Evolutionary conservation across 2,888 invertebrate species (phyloP), one percentile per base, ranked within the genome.

Genomic region (Drosophila mayaguana): DNA sequence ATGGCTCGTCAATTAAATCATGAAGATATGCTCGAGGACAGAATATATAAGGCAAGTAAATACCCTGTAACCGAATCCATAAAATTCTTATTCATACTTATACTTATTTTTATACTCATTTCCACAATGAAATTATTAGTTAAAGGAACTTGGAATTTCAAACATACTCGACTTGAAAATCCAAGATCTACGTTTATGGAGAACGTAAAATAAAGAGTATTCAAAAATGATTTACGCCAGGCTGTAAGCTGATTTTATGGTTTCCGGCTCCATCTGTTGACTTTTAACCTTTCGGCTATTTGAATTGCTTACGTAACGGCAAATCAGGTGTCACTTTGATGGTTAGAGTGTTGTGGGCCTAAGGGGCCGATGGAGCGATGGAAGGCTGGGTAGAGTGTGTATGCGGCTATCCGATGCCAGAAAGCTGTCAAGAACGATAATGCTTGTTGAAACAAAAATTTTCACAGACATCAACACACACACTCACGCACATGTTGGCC

Each of bases 261-360:
- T 60, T 38, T 63, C 28, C 63, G 48, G 12, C 42, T 38, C 38
- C 59, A 56, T 12, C 42, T 43, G 42, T 50, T 77, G 85, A 84
- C 88, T 77, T 82, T 79, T 74, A 88, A 84, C 85, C 83, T 84
- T 89, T 89, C 64, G 55, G 25, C 56, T 12, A 38, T 71, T 45
- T 32, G 38, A 28, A 54, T 75, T 57, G 57, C 60, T 57, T 76
- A 60, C 72, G 40, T 54, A 63, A 63, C n/a, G 75, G 77, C 72
- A 89, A 89, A 75, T 85, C 84, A 85, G 78, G 38, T 89, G 89
- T 77, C 90, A 86, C 69, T 77, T 85, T 69, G 68, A 67, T 51
- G 25, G 51, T 34, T 53, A 62, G 54, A 43, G 50, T 57, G 66
- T 54, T 54, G 40, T 32, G 45, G 25, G 57, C 22, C 25, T 16